Evolutionary conservation across 1,140 invertebrate species (phyloP).

Genomic region (Bombus confusus): DNA sequence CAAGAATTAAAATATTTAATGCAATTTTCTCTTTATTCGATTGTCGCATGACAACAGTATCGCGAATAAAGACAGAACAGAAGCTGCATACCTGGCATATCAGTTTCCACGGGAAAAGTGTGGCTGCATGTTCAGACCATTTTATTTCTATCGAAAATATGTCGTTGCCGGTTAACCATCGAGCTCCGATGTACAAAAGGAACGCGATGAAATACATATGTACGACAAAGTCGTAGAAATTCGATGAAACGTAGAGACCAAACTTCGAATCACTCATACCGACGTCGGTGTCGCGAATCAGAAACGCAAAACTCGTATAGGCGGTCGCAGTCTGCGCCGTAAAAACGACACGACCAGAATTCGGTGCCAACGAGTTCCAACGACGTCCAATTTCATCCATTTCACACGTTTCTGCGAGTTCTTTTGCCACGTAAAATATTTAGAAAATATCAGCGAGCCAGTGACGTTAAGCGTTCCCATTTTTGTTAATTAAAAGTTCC

Average conservation of each 20-base stretch:
- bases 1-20: too few species aligned
- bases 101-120: neutral
- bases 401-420: neutral
- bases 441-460: neutral
- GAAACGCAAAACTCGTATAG: neutral
- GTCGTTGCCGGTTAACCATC: neutral
- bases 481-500: constrained; percentile 33
- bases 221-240: neutral
- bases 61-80: neutral
- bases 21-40: too few species aligned
- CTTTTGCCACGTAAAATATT: neutral
- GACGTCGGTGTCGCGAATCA: neutral
- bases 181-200: neutral
- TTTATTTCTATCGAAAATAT: neutral
- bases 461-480: neutral
- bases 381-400: neutral
- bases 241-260: neutral
- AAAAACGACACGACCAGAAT: neutral
- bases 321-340: neutral
- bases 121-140: neutral
- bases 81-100: neutral
- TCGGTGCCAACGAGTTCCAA: too few species aligned
- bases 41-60: neutral
- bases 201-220: neutral
- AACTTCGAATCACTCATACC: neutral